Base-by-base conservation (phyloP, 1,140 invertebrate genomes). In the Bombus pascuorum region DNA sequence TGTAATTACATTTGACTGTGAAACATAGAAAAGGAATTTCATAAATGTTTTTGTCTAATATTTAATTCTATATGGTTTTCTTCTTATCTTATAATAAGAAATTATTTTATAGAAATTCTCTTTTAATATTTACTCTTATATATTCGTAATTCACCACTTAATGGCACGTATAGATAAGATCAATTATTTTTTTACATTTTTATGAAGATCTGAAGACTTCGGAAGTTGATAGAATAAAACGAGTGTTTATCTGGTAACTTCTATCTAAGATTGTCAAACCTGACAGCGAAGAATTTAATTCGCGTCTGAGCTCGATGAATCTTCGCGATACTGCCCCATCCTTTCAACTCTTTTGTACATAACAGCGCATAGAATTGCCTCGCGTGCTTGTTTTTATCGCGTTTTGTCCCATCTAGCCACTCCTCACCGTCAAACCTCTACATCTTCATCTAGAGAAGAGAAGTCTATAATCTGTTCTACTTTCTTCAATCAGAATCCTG, bases 161-260 rank as follows among this genome's bases (percentile, higher is more conserved):
- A 3, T n/a, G 12, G 12, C 59, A 12, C 10, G 25, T n/a, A 13
- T 13, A 13, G 59, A 12, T 12, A n/a, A 28, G 3, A 13, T n/a
- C 59, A n/a, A 62, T 62, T 1, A 13, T n/a, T n/a, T 62, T 62
- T n/a, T n/a, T 1, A 4, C 15, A 15, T 18, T 34, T 18, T 34
- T 66, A 2, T 32, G 8, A 62, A 62, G 28, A 66, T 66, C n/a
- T 2, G 6, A 9, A 22, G 34, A 68, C 3, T 22, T 22, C 9
- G 18, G 39, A 83, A 76, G 44, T 87, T 88, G 83, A 88, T 87
- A 88, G 37, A 42, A n/a, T 1, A 39, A 28, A 66, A 62, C 34
- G 34, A 25, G 42, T 39, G 62, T 87, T 89, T 89, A 86, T 89
- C 87, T 89, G n/a, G 13, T 66, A 39, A 66, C 77, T 70, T 86